phyloP scores from a whole-genome alignment of 2,888 invertebrate genomes.

The Peribatodes rhomboidaria region DNA sequence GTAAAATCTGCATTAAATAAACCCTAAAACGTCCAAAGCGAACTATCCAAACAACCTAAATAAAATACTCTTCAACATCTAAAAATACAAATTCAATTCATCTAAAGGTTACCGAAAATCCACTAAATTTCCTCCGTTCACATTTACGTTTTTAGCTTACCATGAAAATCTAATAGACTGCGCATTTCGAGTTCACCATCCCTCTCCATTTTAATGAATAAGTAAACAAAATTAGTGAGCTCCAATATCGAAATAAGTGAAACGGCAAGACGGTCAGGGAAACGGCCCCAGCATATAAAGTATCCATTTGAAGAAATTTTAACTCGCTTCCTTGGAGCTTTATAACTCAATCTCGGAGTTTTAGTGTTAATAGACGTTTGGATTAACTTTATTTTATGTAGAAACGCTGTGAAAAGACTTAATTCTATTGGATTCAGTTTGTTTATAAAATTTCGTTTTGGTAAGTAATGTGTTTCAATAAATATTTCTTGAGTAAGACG shows the following conservation, averaged over 20 bases:
- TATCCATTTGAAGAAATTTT: slow-evolving; percentile 72
- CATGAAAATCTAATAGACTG: slow-evolving; percentile 76
- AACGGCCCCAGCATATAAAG: slow-evolving; percentile 77
- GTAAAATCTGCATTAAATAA: too few species aligned
- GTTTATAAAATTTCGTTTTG: slow-evolving; percentile 20
- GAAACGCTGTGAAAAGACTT: slow-evolving; percentile 45
- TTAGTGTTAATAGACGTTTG: slow-evolving; percentile 56
- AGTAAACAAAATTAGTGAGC: slow-evolving; percentile 84
- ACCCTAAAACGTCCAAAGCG: too few species aligned
- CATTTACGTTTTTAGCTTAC: slow-evolving; percentile 70
- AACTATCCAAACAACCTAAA: neutral
- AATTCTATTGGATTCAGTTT: slow-evolving; percentile 32
- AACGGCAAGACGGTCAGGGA: slow-evolving; percentile 73
- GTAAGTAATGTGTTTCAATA: slow-evolving; percentile 13
- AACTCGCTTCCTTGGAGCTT: slow-evolving; percentile 58
- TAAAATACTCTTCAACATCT: slow-evolving; percentile 2
- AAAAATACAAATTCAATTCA: slow-evolving; percentile 41
- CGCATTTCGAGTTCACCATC: slow-evolving; percentile 70
- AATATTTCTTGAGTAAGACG: slow-evolving; percentile 6
- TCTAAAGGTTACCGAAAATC: slow-evolving; percentile 30
- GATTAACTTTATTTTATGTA: slow-evolving; percentile 46
- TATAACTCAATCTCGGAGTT: slow-evolving; percentile 63
- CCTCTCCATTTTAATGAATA: slow-evolving; percentile 84
- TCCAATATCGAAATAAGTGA: slow-evolving; percentile 82
- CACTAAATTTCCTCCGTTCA: slow-evolving; percentile 49